Percentiles rank a stretch among this genome's conserved stretches.
phyloP scores from a whole-genome alignment of 2,888 invertebrate species.

The Cantharis lateralis region DNA sequence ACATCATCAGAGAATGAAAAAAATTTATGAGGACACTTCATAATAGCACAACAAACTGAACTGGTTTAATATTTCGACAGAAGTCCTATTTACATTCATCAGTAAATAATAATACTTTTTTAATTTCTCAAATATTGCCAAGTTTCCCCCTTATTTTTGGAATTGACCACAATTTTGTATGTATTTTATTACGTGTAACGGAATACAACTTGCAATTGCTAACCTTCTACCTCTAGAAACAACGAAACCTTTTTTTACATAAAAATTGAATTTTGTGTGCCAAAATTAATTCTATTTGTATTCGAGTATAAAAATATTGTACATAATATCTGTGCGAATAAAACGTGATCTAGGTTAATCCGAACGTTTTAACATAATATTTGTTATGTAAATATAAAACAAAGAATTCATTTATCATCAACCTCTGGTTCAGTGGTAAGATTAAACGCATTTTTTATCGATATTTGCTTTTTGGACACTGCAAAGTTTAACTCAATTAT shows the following conservation, averaged over 20 bases:
- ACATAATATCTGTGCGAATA: not conserved
- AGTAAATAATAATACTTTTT: not conserved
- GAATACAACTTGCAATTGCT: not conserved
- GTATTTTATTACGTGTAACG: not conserved
- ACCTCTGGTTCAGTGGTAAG: not conserved
- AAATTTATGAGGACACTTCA: not conserved
- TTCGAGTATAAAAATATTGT: not conserved
- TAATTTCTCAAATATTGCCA: not conserved
- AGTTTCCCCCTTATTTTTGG: not conserved
- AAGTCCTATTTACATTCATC: not conserved
- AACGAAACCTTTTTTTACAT: not conserved
- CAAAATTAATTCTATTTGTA: not conserved
- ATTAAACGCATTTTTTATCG: not conserved
- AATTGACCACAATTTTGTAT: not conserved
- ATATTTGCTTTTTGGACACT: too few species aligned
- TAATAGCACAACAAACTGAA: not conserved
- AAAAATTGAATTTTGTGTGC: not conserved
- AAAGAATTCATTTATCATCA: not conserved
- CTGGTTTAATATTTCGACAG: not conserved
- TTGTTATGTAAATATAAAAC: not conserved
- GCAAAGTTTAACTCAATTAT: not conserved
- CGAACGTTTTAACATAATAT: not conserved
- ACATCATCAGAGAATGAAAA: not conserved
- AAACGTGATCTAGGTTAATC: not conserved
- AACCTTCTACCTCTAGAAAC: not conserved